These are phyloP conservation scores for Polydrusus cervinus DNA, from an alignment of 2,888 invertebrate species.

Conservation along the genomic window DNA sequence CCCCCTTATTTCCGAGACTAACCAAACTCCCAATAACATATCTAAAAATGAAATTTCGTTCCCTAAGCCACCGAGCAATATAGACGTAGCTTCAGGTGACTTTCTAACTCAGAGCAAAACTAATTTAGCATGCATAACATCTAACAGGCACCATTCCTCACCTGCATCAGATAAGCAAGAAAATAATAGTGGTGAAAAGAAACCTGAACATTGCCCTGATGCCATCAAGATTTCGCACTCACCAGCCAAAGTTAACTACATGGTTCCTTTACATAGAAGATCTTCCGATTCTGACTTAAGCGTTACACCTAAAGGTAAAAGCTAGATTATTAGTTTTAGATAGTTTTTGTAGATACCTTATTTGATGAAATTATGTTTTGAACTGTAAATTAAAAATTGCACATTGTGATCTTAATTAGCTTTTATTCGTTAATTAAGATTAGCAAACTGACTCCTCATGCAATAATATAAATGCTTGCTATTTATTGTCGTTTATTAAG, in stretches of 20 bases:
- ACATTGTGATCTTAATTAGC: neutral
- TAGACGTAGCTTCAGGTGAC: conserved; percentile 67
- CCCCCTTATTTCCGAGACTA: neutral
- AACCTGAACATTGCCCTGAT: conserved; percentile 70
- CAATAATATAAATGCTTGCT: conserved; percentile 9
- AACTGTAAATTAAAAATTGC: neutral
- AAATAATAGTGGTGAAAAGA: conserved; percentile 69
- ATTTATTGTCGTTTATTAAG: conserved; percentile 12
- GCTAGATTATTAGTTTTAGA: conserved; percentile 36
- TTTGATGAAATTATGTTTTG: neutral
- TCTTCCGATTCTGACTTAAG: conserved; percentile 96
- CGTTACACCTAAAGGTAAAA: conserved; percentile 94
- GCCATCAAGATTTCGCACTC: conserved; percentile 44
- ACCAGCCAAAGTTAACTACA: conserved; percentile 45
- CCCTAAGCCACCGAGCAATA: conserved; percentile 63
- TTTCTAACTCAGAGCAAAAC: conserved; percentile 62
- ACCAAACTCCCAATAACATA: conserved; percentile 55
- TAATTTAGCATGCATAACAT: conserved; percentile 70
- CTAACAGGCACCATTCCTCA: conserved; percentile 67
- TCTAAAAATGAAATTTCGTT: conserved; percentile 54
- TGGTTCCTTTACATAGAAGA: conserved; percentile 76
- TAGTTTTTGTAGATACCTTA: no score
- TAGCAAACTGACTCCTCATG: neutral
- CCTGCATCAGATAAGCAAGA: conserved; percentile 63
- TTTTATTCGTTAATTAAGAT: neutral